Evolutionary conservation across 2,888 invertebrate genomes (phyloP), one percentile per base, ranked within the genome.

Genomic region (Ptycholaimellus sp.): DNA sequence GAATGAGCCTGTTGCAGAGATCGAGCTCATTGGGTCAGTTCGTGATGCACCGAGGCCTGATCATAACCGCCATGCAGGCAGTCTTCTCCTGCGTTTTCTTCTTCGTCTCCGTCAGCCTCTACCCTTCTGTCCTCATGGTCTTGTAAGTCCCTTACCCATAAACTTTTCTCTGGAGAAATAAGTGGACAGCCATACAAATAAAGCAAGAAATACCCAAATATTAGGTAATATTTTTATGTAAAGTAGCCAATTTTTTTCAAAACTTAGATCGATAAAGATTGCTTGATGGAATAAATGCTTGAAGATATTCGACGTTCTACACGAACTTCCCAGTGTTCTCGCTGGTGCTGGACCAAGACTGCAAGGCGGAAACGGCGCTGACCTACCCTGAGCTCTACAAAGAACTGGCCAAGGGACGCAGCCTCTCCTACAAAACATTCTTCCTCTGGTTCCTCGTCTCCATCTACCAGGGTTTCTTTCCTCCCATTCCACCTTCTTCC

Each of bases 401-500:
- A 59, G 85, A 90, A 56, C 64, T 93, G n/a, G 76, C 80, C 1
- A 90, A 83, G 66, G 90, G 93, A 19, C 69, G 87, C 37, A 83
- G 85, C 49, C 68, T 93, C 28, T 85, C 85, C 1, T 87, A 81
- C 60, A 93, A 93, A 62, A 90, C 87, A 0, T 93, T 93, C 63
- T 87, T 83, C 56, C 76, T 90, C 60, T 96, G 93, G 93, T 80
- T 87, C 39, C 71, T 85, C n/a, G 85, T 93, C 56, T 85, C 85
- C 52, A 81, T 93, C 50, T 93, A 87, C 64, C 93, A 93, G 73
- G 93, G 81, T 39, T 11, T 22, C 20, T 36, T 17, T 34, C n/a
- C n/a, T n/a, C n/a, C n/a, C n/a, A n/a, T n/a, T n/a, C n/a, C n/a
- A n/a, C n/a, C n/a, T n/a, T n/a, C n/a, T n/a, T n/a, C n/a, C n/a